These are phyloP conservation scores for Priocnemis perturbator DNA, from an alignment of 2,888 invertebrate species.

Conservation along the genomic window DNA sequence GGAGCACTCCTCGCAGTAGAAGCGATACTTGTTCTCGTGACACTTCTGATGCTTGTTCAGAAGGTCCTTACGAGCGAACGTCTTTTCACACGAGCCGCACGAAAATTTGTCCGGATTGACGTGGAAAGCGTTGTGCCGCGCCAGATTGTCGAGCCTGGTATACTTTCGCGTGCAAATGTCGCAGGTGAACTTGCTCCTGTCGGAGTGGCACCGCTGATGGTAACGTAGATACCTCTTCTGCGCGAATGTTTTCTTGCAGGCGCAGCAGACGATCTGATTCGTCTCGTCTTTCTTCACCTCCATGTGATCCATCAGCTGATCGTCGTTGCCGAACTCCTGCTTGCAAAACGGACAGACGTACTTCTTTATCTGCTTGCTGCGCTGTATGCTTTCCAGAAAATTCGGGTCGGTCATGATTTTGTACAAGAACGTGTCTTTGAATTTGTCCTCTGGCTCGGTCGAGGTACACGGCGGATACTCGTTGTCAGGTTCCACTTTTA, in stretches of 20 bases:
- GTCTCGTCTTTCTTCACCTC: slow-evolving; percentile 57
- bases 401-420: slow-evolving; percentile 69
- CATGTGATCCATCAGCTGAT: slow-evolving; percentile 61
- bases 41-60: slow-evolving; percentile 69
- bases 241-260: slow-evolving; percentile 67
- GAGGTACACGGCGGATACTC: neutral
- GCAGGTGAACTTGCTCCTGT: slow-evolving; percentile 67
- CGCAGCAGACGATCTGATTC: slow-evolving; percentile 66
- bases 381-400: slow-evolving; percentile 57
- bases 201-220: slow-evolving; percentile 67
- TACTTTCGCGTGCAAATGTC: slow-evolving; percentile 68
- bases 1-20: slow-evolving; percentile 63
- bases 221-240: slow-evolving; percentile 69
- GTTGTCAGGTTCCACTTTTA: slow-evolving; percentile 29
- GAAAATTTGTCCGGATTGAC: slow-evolving; percentile 70
- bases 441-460: slow-evolving; percentile 39
- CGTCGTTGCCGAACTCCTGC: slow-evolving; percentile 56
- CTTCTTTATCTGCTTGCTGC: slow-evolving; percentile 36
- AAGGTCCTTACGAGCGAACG: slow-evolving; percentile 69
- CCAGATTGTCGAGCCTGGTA: slow-evolving; percentile 68
- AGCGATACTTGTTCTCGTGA: slow-evolving; percentile 67
- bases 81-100: slow-evolving; percentile 66
- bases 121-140: slow-evolving; percentile 69
- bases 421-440: slow-evolving; percentile 66
- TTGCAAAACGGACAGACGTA: slow-evolving; percentile 65